Evolutionary conservation across 2,797 vertebrate genomes (phyloP), one percentile per base, ranked within the genome.

Genomic region (Fringilla coelebs): DNA sequence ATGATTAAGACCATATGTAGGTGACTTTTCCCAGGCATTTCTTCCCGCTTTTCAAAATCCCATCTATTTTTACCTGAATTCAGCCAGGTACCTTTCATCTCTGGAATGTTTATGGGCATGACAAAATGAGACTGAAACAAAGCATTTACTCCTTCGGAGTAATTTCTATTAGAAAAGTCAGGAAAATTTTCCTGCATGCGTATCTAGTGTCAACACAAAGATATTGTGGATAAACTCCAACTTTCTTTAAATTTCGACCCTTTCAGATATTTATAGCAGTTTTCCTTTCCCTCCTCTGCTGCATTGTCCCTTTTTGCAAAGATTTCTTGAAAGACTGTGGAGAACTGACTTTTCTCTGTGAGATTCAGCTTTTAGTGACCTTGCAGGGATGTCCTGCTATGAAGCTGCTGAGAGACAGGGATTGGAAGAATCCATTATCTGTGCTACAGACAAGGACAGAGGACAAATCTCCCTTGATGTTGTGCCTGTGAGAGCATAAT

Each of bases 11-110:
- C n/a, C n/a, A n/a, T 96, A 98, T 97, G 97, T 96, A 97, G 95
- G 43, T 81, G 73, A 51, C 78, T 77, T 89, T 98, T 97, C 77
- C 94, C 95, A 97, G 96, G 76, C 89, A 73, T 83, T 94, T 80
- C 72, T 93, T 91, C 77, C 75, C 38, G 13, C 80, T 91, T 84
- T 94, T 85, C 70, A 85, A 96, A 96, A 93, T 95, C 93, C 51
- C 72, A 51, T 96, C 68, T 90, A 90, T 92, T 94, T 95, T 88
- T 85, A 93, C 40, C 85, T 94, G 25, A 26, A 67, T 87, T 84
- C 68, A 89, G 36, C 51, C 71, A 94, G 77, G 92, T 92, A 95
- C 63, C 89, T 79, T 95, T 95, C 52, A 89, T 88, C 68, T 95
- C 87, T 82, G 79, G 14, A 90, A 66, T 90, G 68, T 87, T 96